phyloP scores from a whole-genome alignment of 2,797 vertebrate genomes.

The Florisuga fusca region DNA sequence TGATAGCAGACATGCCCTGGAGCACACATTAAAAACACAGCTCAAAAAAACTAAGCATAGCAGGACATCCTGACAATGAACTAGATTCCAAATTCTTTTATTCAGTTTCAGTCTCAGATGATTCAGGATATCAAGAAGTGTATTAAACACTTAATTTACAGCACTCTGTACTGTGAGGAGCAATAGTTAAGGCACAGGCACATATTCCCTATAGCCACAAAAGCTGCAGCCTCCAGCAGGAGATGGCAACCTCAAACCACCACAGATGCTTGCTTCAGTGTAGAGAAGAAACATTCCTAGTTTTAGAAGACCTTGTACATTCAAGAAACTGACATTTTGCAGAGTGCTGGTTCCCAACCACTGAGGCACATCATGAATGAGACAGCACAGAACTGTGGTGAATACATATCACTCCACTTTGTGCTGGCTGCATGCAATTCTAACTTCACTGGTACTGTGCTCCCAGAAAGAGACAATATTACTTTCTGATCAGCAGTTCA shows the following conservation, averaged over 20 bases:
- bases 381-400: not conserved
- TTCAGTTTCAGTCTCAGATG: not conserved
- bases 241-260: not conserved
- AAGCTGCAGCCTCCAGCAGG: not conserved
- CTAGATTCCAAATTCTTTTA: not conserved
- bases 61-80: not conserved
- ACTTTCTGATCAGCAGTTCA: conserved; percentile 66
- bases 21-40: not conserved
- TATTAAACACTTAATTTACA: not conserved
- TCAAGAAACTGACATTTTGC: not conserved
- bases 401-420: not conserved
- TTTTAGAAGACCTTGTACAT: not conserved
- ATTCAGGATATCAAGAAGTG: not conserved
- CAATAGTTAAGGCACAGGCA: not conserved
- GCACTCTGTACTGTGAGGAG: not conserved
- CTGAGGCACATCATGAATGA: not conserved
- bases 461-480: conserved; percentile 53
- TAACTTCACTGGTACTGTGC: not conserved
- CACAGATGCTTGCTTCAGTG: not conserved
- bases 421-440: not conserved
- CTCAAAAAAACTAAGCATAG: not conserved
- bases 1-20: not conserved
- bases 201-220: not conserved
- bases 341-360: not conserved
- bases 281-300: not conserved